Evolutionary conservation across 1,140 invertebrate genomes (phyloP), one percentile per base, ranked within the genome.

Genomic region (Euura saliciscinereae): DNA sequence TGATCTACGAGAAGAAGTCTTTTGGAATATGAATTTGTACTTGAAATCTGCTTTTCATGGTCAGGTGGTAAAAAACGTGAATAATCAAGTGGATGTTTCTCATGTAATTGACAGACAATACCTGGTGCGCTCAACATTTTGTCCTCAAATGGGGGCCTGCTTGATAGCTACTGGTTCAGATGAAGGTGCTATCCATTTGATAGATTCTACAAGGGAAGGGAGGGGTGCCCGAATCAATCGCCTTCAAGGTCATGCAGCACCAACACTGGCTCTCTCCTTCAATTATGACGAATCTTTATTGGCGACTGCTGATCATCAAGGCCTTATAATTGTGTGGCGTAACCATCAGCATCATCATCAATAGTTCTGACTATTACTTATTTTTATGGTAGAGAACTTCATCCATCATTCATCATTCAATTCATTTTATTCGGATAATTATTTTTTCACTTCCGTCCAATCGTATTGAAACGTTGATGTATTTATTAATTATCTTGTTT

Each of bases 201-300:
- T 96, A 73, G 94, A 97, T 84, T 91, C 95, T 68, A 91, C 94
- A 80, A 90, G 91, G 73, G 91, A 93, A 72, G 91, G 90, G 13
- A 89, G 89, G 51, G 90, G 90, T 66, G 91, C 93, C 3, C 92
- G 93, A 76, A 91, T 97, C 10, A 96, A 96, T 83, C 94, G 95
- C 85, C 86, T 97, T 8, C 93, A 96, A 84, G 95, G 91, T 51
- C 96, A 97, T 87, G 93, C 94, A 8, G 91, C 92, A 64, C 91
- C 95, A 3, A 94, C 96, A 44, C 85, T 96, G 3, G 93, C 95
- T 71, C 92, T 97, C 10, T 93, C 92, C 78, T 97, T 97, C 83
- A 97, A 96, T 88, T 95, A 95, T 87, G 95, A 97, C 86, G 96
- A 97, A 88, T 94, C 94, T 82, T 87, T 97, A 74, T 87, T 97